phyloP scores from a whole-genome alignment of 2,113 vertebrate species.

The Tonatia bakeri region DNA sequence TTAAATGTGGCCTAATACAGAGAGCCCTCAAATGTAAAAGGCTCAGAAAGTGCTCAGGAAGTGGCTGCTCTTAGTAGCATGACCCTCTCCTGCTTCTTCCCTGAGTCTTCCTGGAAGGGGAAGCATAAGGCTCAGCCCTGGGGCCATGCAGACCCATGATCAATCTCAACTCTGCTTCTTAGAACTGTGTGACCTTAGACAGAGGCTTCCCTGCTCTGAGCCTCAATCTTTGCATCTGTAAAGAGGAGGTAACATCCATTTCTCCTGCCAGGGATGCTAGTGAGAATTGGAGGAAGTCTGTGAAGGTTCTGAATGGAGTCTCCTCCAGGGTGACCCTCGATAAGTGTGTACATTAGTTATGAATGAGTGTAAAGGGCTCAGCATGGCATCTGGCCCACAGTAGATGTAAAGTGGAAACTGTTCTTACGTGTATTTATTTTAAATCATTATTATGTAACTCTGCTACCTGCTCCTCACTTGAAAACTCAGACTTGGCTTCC shows the following conservation, averaged over 20 bases:
- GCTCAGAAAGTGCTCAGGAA: not conserved
- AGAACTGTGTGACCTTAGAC: not conserved
- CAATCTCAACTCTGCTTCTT: not conserved
- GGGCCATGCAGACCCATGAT: not conserved
- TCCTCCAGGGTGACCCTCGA: accelerated
- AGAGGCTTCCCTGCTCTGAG: not conserved
- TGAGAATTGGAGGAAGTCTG: not conserved
- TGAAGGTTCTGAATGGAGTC: not conserved
- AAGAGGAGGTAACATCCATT: not conserved
- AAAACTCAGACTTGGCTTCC: not conserved
- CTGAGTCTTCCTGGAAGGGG: not conserved
- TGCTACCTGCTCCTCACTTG: not conserved
- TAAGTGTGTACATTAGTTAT: not conserved
- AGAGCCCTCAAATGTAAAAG: not conserved
- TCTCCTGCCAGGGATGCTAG: not conserved
- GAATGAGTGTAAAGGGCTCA: not conserved
- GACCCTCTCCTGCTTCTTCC: not conserved
- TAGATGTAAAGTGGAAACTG: not conserved
- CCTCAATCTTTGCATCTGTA: not conserved
- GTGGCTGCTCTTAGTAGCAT: not conserved
- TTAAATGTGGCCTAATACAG: not conserved
- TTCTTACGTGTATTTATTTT: not conserved
- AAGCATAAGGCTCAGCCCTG: not conserved
- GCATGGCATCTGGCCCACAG: not conserved
- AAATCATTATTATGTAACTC: not conserved